A percentile compares a stretch with the other conserved stretches of the same genome.
Evolutionary conservation across 2,113 vertebrate species (phyloP).

Genomic region (Xenopus laevis): DNA sequence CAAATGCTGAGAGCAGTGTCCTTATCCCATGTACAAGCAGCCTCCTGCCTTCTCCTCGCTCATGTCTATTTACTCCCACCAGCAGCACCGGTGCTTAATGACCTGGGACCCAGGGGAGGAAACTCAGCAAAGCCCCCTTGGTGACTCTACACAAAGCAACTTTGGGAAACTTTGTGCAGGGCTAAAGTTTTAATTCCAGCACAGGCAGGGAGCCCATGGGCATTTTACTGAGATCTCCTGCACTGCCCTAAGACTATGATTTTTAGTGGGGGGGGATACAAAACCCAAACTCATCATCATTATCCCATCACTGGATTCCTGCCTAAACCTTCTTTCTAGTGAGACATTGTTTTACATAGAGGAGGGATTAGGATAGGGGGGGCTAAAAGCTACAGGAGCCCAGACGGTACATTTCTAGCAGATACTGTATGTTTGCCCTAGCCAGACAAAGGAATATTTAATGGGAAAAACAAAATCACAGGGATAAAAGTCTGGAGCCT

Average conservation of each 20-base stretch:
- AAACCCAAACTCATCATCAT: background rate
- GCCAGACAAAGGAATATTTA: background rate
- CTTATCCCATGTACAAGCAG: background rate
- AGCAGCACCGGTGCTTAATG: constrained; percentile 22
- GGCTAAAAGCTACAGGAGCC: constrained; percentile 27
- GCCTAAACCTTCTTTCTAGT: constrained; percentile 1
- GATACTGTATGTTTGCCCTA: constrained; percentile 5
- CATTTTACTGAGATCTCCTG: too few relatives aligned
- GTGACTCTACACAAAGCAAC: background rate
- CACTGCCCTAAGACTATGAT: too few relatives aligned
- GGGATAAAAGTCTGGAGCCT: too few relatives aligned
- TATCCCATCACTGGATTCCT: constrained; percentile 6
- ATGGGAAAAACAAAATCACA: too few relatives aligned
- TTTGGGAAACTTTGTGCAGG: too few relatives aligned
- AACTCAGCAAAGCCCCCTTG: background rate
- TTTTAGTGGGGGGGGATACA: too few relatives aligned
- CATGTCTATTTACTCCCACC: constrained; percentile 21
- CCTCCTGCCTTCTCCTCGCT: constrained; percentile 41
- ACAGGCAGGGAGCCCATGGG: too few relatives aligned
- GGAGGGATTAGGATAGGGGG: background rate
- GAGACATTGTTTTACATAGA: constrained; percentile 33
- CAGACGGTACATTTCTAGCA: constrained; percentile 11
- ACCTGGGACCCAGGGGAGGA: background rate
- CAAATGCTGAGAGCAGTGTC: constrained; percentile 4
- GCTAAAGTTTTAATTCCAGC: too few relatives aligned